Base-by-base conservation (phyloP, 35 echinoderm and acorn worm species). In the Lytechinus pictus region DNA sequence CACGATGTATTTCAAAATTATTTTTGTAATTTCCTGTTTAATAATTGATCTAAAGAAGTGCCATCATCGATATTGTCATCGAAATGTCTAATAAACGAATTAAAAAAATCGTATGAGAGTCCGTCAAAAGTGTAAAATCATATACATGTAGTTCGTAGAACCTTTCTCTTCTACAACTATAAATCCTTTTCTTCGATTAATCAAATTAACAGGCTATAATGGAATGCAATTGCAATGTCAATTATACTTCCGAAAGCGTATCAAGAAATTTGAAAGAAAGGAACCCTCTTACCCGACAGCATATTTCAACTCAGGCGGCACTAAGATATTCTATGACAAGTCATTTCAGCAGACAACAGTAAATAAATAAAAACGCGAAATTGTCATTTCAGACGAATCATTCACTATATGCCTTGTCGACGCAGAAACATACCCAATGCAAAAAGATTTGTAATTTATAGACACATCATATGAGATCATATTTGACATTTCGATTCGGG, bases 401-500 rank as follows among this genome's bases (percentile, higher is more conserved):
- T 79, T n/a, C 2, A 24, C 16, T 24, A 79, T 24, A 79, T 79
- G 66, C 66, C 66, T 24, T 79, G n/a, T 24, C 16, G 66, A 79
- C 66, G 66, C 16, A 79, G 66, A 79, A 79, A 79, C 66, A 79
- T 7, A 24, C 16, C 66, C 4, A 79, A 79, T 79, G 66, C 66
- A 79, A 79, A 79, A 58, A 79, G 12, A 79, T 79, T 79, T 79
- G 21, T 24, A 79, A 79, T 79, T 79, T 79, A 79, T 79, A 79
- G 66, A 79, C 66, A n/a, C n/a, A 79, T 79, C 66, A 79, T 79
- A 6, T 16, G 3, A 79, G 66, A 79, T 79, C 66, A 16, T 24
- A 79, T 79, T 79, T 79, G 66, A 79, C 66, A 79, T 79, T 79
- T 79, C 66, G 66, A 79, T n/a, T 79, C 21, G 21, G 66, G 66